phyloP scores from a whole-genome alignment of 2,113 vertebrate genomes.

The Emydocephalus ijimae region DNA sequence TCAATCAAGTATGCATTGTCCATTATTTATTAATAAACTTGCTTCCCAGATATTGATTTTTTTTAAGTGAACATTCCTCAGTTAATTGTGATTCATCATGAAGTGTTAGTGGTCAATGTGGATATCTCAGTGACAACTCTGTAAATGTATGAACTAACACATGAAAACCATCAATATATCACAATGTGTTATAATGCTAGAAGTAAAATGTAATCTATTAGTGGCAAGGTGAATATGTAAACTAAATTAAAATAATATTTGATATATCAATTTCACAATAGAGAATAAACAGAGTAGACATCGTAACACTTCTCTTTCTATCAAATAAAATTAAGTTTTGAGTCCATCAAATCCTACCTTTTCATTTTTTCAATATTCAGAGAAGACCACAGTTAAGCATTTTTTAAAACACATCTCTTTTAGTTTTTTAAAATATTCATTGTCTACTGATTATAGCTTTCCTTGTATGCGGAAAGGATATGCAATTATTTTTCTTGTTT shows the following conservation, averaged over 20 bases:
- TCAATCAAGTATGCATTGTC: background rate
- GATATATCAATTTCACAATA: background rate
- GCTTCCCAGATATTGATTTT: background rate
- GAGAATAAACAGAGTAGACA: background rate
- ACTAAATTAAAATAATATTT: background rate
- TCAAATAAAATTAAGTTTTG: background rate
- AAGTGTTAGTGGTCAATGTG: background rate
- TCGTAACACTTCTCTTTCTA: background rate
- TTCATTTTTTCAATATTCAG: background rate
- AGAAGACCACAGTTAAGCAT: background rate
- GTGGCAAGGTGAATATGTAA: background rate
- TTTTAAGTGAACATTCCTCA: constrained; percentile 4
- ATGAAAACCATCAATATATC: background rate
- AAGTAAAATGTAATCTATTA: background rate
- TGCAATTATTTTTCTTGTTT: too few species aligned
- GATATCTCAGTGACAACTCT: constrained; percentile 20
- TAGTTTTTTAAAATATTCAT: background rate
- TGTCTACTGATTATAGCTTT: background rate
- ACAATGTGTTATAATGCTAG: background rate
- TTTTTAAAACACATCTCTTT: background rate
- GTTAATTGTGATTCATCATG: background rate
- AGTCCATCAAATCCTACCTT: background rate
- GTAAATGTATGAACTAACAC: background rate
- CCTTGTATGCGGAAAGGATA: too few species aligned
- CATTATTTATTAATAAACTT: constrained; percentile 38